Evolutionary conservation across 2,797 vertebrate genomes (phyloP).

Genomic region (Melanotaenia parkinsoni): DNA sequence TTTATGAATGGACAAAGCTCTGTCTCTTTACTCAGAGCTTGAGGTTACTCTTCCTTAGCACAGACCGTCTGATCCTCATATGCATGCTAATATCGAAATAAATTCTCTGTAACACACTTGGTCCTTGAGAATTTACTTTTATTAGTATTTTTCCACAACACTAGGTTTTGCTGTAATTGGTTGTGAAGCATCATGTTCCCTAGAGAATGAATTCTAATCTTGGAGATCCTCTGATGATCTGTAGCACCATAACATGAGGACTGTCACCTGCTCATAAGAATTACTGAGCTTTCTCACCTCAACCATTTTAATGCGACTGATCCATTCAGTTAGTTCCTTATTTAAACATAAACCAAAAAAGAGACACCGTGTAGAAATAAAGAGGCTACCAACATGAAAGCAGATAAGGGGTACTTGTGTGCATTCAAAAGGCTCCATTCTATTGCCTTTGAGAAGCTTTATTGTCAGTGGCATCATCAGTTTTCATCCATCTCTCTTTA

Average conservation of each 20-base stretch:
- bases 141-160: not conserved
- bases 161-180: not conserved
- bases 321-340: conserved; percentile 7
- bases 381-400: conserved; percentile 21
- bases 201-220: not conserved
- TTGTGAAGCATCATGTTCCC: not conserved
- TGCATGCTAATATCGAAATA: not conserved
- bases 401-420: conserved; percentile 11
- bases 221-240: conserved; percentile 1
- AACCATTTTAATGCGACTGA: conserved; percentile 13
- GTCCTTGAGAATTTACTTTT: not conserved
- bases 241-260: not conserved
- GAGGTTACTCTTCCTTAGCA: not conserved
- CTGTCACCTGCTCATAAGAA: not conserved
- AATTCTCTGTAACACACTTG: not conserved
- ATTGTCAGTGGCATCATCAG: conserved; percentile 52
- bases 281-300: not conserved
- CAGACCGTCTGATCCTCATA: not conserved
- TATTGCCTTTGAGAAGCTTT: conserved; percentile 42
- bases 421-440: conserved; percentile 14
- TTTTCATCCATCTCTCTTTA: conserved; percentile 41
- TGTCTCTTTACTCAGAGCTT: no score
- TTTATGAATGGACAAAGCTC: no score
- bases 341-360: conserved; percentile 30
- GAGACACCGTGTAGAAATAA: conserved; percentile 21